Base-by-base conservation (phyloP, 2,797 vertebrate species). In the Xenentodon cancila region DNA sequence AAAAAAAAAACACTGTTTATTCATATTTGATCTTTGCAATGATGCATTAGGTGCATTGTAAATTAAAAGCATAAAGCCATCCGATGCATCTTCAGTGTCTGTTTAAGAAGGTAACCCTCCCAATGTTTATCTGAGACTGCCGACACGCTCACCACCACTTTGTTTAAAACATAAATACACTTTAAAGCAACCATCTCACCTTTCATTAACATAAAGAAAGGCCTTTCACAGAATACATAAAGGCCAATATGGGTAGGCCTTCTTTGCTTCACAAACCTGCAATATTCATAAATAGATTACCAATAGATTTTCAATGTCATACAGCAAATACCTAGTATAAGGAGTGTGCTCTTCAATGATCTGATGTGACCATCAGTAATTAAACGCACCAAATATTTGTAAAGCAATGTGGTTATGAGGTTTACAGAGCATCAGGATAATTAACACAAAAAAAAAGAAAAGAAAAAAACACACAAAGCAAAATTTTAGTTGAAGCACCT, bases 321-420 rank as follows among this genome's bases (percentile, higher is more conserved):
- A 79, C 55, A 89, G 80, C 68, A 90, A 75, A 85, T 81, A 87
- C 77, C 47, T 69, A 64, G 80, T 59, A 71, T 46, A 70, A 52
- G 64, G 79, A 75, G 73, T 63, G 70, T 83, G 75, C 58, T 68
- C 44, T 84, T 79, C 55, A 76, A 79, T 65, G 53, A 73, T 80
- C 19, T 53, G 49, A 74, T 61, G 60, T 51, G 63, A 73, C 49
- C 20, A 27, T 63, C 43, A 64, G 43, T 40, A 51, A 44, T 12
- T 1, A 45, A 72, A 83, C 73, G 61, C 53, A 82, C 51, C 55
- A 59, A 47, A n/a, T 62, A 40, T 75, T 63, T 59, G 19, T 75
- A 71, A 80, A 86, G 76, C 68, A 43, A 44, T 65, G 73, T 62
- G 53, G 53, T 72, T 59, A 69, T 75, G 72, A 79, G 68, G 64